These are phyloP conservation scores for Decapterus maruadsi DNA, from an alignment of 2,797 vertebrate species.

Conservation along the genomic window DNA sequence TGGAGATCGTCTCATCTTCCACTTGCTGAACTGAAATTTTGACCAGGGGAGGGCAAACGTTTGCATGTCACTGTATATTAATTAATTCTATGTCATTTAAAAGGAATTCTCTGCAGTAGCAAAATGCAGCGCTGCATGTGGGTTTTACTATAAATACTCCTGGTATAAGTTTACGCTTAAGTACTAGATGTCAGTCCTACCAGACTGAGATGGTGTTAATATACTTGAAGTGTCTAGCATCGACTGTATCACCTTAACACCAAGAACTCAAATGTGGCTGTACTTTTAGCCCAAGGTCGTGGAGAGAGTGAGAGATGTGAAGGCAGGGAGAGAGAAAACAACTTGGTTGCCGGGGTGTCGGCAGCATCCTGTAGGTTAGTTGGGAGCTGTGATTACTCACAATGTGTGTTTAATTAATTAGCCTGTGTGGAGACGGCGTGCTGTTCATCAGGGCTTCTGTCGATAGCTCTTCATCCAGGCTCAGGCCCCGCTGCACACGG, in stretches of 20 bases:
- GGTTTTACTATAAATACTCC: not conserved
- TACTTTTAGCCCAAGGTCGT: conserved; percentile 36
- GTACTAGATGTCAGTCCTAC: not conserved
- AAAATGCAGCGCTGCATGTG: not conserved
- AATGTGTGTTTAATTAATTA: conserved; percentile 85
- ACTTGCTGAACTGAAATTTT: too few species aligned
- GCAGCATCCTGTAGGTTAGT: conserved; percentile 78
- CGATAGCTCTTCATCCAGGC: conserved; percentile 69
- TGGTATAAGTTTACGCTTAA: not conserved
- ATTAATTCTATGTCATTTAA: too few species aligned
- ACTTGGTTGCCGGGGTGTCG: conserved; percentile 77
- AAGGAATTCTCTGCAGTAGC: not conserved
- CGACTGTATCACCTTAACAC: conserved; percentile 36
- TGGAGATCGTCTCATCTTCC: too few species aligned
- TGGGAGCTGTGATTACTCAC: conserved; percentile 79
- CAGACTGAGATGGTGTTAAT: conserved; percentile 46
- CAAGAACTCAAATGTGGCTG: conserved; percentile 22
- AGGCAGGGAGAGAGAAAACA: conserved; percentile 75
- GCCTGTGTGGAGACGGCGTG: conserved; percentile 69
- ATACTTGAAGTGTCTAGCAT: conserved; percentile 27
- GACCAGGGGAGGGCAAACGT: too few species aligned
- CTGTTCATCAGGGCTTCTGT: conserved; percentile 78
- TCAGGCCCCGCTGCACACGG: conserved; percentile 39
- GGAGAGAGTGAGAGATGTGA: conserved; percentile 8
- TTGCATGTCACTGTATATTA: too few species aligned